These are phyloP conservation scores for Atrina japonica DNA, from an alignment of 2,888 invertebrate genomes.

Conservation along the genomic window DNA sequence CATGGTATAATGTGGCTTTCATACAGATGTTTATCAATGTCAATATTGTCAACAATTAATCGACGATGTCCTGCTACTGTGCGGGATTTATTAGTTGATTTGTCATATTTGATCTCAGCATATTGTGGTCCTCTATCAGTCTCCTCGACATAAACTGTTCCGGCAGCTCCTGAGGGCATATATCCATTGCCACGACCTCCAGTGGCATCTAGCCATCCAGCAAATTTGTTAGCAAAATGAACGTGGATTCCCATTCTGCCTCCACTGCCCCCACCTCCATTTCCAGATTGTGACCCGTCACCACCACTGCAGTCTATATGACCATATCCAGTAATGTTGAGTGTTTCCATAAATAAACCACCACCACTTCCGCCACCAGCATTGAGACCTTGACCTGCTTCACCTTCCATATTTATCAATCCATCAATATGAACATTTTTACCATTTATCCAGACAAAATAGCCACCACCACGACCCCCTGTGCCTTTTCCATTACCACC, in stretches of 20 bases:
- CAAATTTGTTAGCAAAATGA: slow-evolving; percentile 60
- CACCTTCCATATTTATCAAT: slow-evolving; percentile 58
- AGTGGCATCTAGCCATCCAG: slow-evolving; percentile 57
- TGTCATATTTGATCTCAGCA: slow-evolving; percentile 67
- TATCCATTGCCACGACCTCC: slow-evolving; percentile 61
- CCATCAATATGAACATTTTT: slow-evolving; percentile 65
- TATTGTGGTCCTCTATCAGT: slow-evolving; percentile 70
- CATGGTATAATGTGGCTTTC: slow-evolving; percentile 63
- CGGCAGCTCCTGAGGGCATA: slow-evolving; percentile 67
- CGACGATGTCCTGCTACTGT: slow-evolving; percentile 55
- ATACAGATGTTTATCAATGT: slow-evolving; percentile 64
- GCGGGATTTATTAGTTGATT: slow-evolving; percentile 38
- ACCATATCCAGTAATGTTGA: slow-evolving; percentile 70
- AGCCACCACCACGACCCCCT: slow-evolving; percentile 69
- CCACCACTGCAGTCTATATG: slow-evolving; percentile 65
- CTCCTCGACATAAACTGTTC: slow-evolving; percentile 69
- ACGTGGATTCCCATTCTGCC: slow-evolving; percentile 65
- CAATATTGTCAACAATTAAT: slow-evolving; percentile 63
- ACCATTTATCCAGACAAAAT: slow-evolving; percentile 63
- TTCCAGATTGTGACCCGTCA: slow-evolving; percentile 45
- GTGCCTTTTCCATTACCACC: slow-evolving; percentile 64
- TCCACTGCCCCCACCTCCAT: slow-evolving; percentile 63
- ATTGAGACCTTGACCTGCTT: slow-evolving; percentile 51
- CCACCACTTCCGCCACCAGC: slow-evolving; percentile 73
- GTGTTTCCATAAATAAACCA: slow-evolving; percentile 61